Conservation (phyloP, 2,113 vertebrate genomes). For the Leptocoma aspasia region DNA sequence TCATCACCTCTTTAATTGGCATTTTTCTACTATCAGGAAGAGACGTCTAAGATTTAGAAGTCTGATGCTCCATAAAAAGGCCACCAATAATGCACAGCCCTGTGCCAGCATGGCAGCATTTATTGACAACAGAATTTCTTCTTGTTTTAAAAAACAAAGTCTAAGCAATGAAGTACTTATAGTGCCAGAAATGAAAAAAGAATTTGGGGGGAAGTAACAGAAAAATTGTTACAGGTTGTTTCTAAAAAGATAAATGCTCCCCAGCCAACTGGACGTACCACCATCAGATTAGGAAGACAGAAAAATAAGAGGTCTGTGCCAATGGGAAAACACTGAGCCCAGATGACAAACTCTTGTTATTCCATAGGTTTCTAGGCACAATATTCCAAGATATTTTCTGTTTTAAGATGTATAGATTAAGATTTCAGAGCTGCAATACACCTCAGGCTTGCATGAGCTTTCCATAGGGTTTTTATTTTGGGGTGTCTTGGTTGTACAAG, state of each 20-base stretch:
- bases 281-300: not conserved
- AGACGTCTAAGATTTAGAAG: not conserved
- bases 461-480: not conserved
- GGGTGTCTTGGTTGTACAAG: not conserved
- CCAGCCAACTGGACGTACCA: not conserved
- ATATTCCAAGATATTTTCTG: not conserved
- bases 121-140: not conserved
- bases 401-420: not conserved
- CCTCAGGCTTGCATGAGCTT: not conserved
- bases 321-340: not conserved
- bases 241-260: not conserved
- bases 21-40: not conserved
- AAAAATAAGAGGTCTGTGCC: not conserved
- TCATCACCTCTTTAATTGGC: slow-evolving; percentile 1
- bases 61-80: not conserved
- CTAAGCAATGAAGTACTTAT: not conserved
- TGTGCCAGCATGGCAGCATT: not conserved
- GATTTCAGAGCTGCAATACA: not conserved
- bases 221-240: not conserved
- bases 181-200: not conserved
- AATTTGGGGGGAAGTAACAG: not conserved
- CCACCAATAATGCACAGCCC: not conserved
- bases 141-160: not conserved
- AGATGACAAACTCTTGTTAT: not conserved
- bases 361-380: not conserved